Percentiles rank a stretch among this genome's conserved stretches.
phyloP scores from a whole-genome alignment of 2,888 invertebrate species.

The Eudemis profundana region DNA sequence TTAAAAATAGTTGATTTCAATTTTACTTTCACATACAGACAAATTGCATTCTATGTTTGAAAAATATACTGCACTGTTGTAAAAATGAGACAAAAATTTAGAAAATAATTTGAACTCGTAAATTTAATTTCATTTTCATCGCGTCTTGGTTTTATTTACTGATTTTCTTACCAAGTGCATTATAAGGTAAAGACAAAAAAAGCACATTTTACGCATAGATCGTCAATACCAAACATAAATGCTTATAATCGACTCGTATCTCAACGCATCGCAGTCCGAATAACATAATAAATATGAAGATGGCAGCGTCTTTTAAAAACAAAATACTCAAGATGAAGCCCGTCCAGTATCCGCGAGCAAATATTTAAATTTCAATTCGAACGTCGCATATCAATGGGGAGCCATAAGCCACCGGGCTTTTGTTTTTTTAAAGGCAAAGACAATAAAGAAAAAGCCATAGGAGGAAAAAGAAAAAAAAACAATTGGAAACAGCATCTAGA shows the following conservation, averaged over 20 bases:
- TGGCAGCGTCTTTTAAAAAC: conserved; percentile 75
- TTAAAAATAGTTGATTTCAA: conserved; percentile 36
- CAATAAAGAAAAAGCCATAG: conserved; percentile 83
- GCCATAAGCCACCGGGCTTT: conserved; percentile 84
- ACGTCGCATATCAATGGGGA: conserved; percentile 85
- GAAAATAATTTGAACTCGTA: too few species aligned
- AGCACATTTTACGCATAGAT: neutral
- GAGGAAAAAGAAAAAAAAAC: conserved; percentile 69
- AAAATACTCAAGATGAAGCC: conserved; percentile 77
- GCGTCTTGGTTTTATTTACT: too few species aligned
- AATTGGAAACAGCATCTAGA: conserved; percentile 82
- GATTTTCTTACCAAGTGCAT: too few species aligned
- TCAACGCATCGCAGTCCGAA: conserved; percentile 47
- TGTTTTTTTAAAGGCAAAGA: conserved; percentile 76
- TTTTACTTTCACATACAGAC: too few species aligned
- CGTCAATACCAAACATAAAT: conserved; percentile 19
- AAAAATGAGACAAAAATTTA: too few species aligned
- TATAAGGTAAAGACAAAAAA: neutral
- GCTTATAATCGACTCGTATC: conserved; percentile 41
- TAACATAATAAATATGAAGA: conserved; percentile 80
- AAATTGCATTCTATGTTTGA: too few species aligned
- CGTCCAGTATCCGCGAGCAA: conserved; percentile 78
- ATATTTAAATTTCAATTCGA: conserved; percentile 86
- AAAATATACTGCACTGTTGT: too few species aligned
- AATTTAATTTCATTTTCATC: too few species aligned